These are phyloP conservation scores for Tenualosa thibaudeaui DNA, from an alignment of 2,797 vertebrate species.

Conservation along the genomic window DNA sequence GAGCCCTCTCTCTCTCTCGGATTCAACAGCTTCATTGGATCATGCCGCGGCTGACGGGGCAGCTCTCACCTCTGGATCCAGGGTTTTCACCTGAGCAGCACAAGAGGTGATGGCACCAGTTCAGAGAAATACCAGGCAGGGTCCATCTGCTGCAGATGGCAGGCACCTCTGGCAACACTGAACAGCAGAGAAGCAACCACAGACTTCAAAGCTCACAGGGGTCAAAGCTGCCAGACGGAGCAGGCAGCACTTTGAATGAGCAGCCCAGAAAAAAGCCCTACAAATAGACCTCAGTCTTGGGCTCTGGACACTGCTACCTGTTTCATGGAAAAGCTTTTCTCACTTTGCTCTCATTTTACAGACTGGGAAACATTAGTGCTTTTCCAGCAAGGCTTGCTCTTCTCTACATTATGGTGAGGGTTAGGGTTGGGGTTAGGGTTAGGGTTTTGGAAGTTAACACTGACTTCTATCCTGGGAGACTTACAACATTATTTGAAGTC, in stretches of 20 bases:
- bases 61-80: neutral
- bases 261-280: neutral
- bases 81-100: neutral
- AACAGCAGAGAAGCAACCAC: neutral
- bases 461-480: neutral
- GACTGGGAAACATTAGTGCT: neutral
- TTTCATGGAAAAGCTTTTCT: neutral
- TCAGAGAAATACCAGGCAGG: neutral
- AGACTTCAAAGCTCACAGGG: neutral
- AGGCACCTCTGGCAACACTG: neutral
- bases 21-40: neutral
- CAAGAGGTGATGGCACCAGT: neutral
- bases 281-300: neutral
- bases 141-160: neutral
- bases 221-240: neutral
- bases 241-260: neutral
- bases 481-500: neutral
- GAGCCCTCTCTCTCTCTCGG: neutral
- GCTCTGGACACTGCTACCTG: neutral
- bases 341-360: neutral
- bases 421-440: neutral
- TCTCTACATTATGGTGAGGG: neutral
- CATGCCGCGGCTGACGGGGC: neutral
- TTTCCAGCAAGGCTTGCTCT: neutral
- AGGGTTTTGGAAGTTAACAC: neutral